Conservation (phyloP, 2,888 invertebrate species). For the Andrena bucephala region DNA sequence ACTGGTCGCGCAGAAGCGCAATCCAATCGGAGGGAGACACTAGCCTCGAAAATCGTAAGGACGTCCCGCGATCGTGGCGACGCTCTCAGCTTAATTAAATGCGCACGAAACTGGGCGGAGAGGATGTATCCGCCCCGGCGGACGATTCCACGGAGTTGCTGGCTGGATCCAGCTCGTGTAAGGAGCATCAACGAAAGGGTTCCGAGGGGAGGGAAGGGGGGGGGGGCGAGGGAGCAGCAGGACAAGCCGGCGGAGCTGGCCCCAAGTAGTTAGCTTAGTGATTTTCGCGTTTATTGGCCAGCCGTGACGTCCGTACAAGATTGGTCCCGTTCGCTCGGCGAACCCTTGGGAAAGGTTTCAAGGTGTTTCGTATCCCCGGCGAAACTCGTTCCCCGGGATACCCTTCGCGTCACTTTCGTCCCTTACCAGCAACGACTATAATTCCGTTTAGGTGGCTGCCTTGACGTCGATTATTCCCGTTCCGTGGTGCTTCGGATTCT, state of each 20-base stretch:
- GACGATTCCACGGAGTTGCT: conserved; percentile 54
- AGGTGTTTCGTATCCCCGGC: conserved; percentile 77
- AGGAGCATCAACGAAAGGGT: conserved; percentile 75
- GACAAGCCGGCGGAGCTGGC: conserved; percentile 71
- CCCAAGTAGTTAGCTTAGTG: conserved; percentile 82
- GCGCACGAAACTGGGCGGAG: conserved; percentile 66
- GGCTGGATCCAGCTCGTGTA: conserved; percentile 50
- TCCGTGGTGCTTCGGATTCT: background rate
- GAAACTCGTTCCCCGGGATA: conserved; percentile 59
- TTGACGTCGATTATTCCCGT: conserved; percentile 55
- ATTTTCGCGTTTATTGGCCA: conserved; percentile 83
- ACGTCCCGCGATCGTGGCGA: conserved; percentile 68
- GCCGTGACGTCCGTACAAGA: conserved; percentile 82
- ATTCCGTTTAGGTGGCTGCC: conserved; percentile 66
- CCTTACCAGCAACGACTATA: conserved; percentile 63
- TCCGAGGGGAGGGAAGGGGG: conserved; percentile 31
- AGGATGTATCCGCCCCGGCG: conserved; percentile 57
- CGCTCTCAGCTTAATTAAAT: conserved; percentile 81
- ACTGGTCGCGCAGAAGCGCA: conserved; percentile 34
- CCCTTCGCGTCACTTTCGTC: conserved; percentile 63
- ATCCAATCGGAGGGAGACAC: conserved; percentile 64
- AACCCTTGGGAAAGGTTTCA: conserved; percentile 77
- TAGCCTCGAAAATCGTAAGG: conserved; percentile 73
- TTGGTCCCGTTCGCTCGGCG: conserved; percentile 79
- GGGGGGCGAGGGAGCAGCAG: too few relatives aligned